Percentiles rank a stretch among this genome's conserved stretches.
Evolutionary conservation across 1,140 invertebrate species (phyloP).

Genomic region (Drosophila gunungcola): DNA sequence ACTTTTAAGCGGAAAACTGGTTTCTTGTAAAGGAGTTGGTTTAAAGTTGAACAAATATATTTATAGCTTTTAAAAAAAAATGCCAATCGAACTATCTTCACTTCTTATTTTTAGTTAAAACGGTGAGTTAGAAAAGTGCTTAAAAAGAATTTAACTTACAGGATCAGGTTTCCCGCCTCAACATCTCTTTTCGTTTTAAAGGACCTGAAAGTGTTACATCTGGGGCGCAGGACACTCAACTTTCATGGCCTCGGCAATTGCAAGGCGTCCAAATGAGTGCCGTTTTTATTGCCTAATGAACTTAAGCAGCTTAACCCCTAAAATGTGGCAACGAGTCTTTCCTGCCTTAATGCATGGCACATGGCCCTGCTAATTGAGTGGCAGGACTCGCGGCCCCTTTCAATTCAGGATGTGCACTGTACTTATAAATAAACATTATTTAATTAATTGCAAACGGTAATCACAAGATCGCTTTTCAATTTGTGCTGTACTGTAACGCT

Average conservation of each 20-base stretch:
- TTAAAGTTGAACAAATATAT: no score
- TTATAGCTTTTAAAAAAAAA: no score
- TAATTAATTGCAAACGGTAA: constrained; percentile 56
- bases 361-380: constrained; percentile 49
- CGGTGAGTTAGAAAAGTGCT: no score
- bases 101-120: no score
- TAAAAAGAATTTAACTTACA: not conserved
- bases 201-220: not conserved
- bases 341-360: constrained; percentile 34
- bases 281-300: constrained; percentile 61
- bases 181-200: not conserved
- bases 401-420: constrained; percentile 1
- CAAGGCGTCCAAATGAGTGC: constrained; percentile 48
- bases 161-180: not conserved
- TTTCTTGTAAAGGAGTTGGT: no score
- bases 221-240: constrained; percentile 17
- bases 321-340: not conserved
- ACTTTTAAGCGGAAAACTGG: no score
- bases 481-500: not conserved
- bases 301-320: constrained; percentile 36
- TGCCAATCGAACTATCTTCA: no score
- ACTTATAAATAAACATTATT: constrained; percentile 39
- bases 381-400: constrained; percentile 6
- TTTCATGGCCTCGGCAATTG: constrained; percentile 34
- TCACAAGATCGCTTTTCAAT: constrained; percentile 12